These are phyloP conservation scores for Speoplatyrhinus poulsoni DNA, from an alignment of 2,113 vertebrate species.

Conservation along the genomic window DNA sequence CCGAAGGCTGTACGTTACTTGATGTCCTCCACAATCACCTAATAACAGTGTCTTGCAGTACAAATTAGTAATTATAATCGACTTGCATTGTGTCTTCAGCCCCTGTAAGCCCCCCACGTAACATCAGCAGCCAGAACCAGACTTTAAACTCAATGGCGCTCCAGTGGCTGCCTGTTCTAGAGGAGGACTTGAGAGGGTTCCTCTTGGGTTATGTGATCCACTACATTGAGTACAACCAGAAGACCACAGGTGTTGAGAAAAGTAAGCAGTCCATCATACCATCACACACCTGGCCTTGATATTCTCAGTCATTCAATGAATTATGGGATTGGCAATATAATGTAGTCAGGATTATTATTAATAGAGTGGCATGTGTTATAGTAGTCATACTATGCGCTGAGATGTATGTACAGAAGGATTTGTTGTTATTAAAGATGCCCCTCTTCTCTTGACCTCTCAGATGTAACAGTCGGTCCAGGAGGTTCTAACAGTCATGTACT, in stretches of 20 bases:
- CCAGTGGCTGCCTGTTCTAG: constrained; percentile 75
- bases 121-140: constrained; percentile 68
- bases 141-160: constrained; percentile 72
- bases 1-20: constrained; percentile 77
- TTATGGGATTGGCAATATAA: not conserved
- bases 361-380: not conserved
- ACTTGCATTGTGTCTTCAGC: constrained; percentile 52
- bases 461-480: constrained; percentile 62
- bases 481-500: constrained; percentile 56
- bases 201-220: constrained; percentile 78
- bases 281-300: too few relatives aligned
- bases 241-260: constrained; percentile 13
- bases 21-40: not conserved
- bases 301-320: not conserved
- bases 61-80: not conserved
- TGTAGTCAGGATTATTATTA: too few relatives aligned
- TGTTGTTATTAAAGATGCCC: not conserved
- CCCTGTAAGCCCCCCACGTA: constrained; percentile 73
- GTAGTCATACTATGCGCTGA: not conserved
- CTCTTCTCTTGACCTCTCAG: constrained; percentile 54
- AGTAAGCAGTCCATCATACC: constrained; percentile 43
- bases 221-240: constrained; percentile 49
- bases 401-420: not conserved
- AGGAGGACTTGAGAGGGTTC: constrained; percentile 77
- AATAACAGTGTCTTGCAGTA: not conserved